phyloP scores from a whole-genome alignment of 2,888 invertebrate species.

The Lucinisca nassula region DNA sequence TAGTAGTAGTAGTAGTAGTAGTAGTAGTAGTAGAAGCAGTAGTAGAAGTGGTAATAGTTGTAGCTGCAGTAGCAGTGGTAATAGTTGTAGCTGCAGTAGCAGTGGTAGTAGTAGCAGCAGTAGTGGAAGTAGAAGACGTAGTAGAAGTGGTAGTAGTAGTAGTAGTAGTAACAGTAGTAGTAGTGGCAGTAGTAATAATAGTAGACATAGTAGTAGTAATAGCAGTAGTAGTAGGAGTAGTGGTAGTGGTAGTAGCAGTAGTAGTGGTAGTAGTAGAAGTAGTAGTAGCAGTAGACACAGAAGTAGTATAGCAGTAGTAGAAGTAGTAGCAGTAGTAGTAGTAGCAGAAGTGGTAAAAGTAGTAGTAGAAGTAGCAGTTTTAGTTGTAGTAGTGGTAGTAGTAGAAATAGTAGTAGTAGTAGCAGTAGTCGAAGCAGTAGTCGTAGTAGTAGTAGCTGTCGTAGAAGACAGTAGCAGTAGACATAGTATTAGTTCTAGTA shows the following conservation, averaged over 20 bases:
- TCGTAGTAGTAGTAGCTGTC: background rate
- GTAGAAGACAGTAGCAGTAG: background rate
- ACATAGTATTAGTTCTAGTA: too few relatives aligned
- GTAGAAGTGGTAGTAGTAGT: background rate
- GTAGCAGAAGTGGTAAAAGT: too few relatives aligned
- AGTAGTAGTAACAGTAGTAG: background rate
- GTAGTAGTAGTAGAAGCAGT: background rate
- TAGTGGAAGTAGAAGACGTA: background rate
- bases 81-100: background rate
- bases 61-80: too few relatives aligned
- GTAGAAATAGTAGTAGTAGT: background rate
- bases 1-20: background rate
- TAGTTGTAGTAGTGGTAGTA: too few relatives aligned
- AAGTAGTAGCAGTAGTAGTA: too few relatives aligned
- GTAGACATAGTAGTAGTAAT: background rate
- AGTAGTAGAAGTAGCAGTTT: too few relatives aligned
- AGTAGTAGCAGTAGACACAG: too few relatives aligned
- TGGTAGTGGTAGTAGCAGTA: too few relatives aligned
- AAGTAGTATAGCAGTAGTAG: too few relatives aligned
- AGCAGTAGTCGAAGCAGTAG: background rate
- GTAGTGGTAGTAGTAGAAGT: too few relatives aligned
- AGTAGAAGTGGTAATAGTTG: too few relatives aligned
- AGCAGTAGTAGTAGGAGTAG: background rate
- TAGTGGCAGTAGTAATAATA: background rate
- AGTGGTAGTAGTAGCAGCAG: background rate